A percentile compares a stretch with the other conserved stretches of the same genome.
Conservation (phyloP, 2,797 vertebrate species). For the Betta splendens region DNA sequence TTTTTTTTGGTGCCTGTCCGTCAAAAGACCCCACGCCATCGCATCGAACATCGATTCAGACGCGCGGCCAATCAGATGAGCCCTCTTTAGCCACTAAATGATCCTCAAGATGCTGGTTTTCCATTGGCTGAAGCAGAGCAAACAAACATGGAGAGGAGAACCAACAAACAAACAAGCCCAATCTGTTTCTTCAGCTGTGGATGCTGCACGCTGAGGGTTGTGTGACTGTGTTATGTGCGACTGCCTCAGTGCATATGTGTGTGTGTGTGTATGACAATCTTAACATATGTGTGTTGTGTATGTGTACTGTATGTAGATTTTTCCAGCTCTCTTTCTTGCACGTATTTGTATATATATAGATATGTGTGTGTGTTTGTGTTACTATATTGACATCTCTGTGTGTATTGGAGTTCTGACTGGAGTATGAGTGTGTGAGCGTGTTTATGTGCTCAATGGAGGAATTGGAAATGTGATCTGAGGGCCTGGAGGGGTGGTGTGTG, state of each 20-base stretch:
- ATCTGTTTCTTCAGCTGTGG: conserved; percentile 79
- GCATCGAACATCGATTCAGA: conserved; percentile 40
- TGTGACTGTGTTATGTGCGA: conserved; percentile 42
- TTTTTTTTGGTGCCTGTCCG: conserved; percentile 51
- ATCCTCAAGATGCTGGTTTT: conserved; percentile 71
- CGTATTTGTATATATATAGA: neutral
- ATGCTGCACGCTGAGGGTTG: conserved; percentile 43
- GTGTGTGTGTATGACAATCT: conserved; percentile 12
- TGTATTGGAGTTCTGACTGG: conserved; percentile 2
- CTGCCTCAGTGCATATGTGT: conserved; percentile 32
- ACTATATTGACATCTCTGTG: neutral
- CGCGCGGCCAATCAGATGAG: conserved; percentile 52
- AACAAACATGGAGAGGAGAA: conserved; percentile 70
- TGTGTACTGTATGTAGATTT: conserved; percentile 12
- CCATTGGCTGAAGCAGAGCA: conserved; percentile 72
- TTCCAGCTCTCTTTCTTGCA: conserved; percentile 6
- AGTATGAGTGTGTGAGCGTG: conserved; percentile 22
- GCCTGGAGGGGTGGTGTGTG: too few relatives aligned
- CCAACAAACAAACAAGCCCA: conserved; percentile 72
- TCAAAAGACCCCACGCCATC: conserved; percentile 47
- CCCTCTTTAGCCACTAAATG: conserved; percentile 70
- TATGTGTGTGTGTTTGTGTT: conserved; percentile 6
- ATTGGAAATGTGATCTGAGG: conserved; percentile 59
- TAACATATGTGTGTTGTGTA: neutral
- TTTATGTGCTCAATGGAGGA: conserved; percentile 40